Evolutionary conservation across 64 coral and sea anemone genomes (phyloP), one percentile per base, ranked within the genome.

Genomic region (Platygyra sinensis): DNA sequence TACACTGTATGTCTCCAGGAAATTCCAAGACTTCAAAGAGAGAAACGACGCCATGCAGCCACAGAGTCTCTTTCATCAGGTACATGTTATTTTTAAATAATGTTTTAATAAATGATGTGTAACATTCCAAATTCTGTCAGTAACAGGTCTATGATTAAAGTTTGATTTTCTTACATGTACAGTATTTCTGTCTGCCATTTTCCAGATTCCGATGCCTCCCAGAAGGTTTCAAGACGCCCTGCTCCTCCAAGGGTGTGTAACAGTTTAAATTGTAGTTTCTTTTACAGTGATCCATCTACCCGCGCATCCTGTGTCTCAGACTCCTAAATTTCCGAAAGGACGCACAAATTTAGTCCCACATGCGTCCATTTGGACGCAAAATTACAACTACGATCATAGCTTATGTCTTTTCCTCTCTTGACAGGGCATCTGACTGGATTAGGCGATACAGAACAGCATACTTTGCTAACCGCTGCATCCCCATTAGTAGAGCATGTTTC

Each of bases 21-120:
- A 29, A 71, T 85, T 27, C 81, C 81, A 36, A 85, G 81, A 85
- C 81, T 85, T 71, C 19, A 71, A 67, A 71, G 81, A 25, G 81
- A 72, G 29, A 85, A 85, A 63, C 62, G 72, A 16, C 38, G 63
- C 8, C 63, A 51, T 71, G 39, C 22, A 29, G 62, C 62, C 13
- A 39, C 62, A 85, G 63, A 52, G 32, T 83, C 80, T 71, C 10
- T 72, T 14, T 85, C 81, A 16, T 85, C 81, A 85, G 81, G 81
- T 85, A 67, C 20, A 11, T 0, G 10, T n/a, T 65, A 65, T 36
- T 1, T 36, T 65, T 65, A 46, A 46, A 2, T 65, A 65, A 2
- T 22, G 6, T 4, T 22, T 0, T 2, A 65, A 8, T 22, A 65
- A n/a, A n/a, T 22, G 19, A 27, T 7, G 8, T 24, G 10, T 11